phyloP scores from a whole-genome alignment of 2,888 invertebrate species.

The Clepsis dumicolana region DNA sequence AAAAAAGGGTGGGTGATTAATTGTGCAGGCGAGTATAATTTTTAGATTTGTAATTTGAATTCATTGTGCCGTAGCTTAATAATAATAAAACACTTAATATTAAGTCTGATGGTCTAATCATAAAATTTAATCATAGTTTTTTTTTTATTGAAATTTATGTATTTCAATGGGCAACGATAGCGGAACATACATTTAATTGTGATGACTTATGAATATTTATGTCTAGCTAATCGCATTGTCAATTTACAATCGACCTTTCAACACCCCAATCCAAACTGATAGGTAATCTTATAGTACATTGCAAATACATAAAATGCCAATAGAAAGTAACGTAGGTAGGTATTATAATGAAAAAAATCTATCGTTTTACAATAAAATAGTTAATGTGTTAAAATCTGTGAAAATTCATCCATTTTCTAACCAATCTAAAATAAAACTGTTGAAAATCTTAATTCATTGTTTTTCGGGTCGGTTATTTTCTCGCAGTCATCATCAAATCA shows the following conservation, averaged over 20 bases:
- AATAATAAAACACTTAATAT: background rate
- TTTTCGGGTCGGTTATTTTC: background rate
- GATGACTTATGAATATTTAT: constrained; percentile 4
- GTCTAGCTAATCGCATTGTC: constrained; percentile 11
- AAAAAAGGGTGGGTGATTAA: no score
- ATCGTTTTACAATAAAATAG: background rate
- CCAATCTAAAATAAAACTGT: background rate
- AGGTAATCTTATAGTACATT: background rate
- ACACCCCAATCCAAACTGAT: background rate
- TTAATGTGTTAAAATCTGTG: background rate
- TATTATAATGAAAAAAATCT: background rate
- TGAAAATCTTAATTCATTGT: background rate
- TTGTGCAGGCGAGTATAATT: no score
- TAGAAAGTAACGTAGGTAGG: background rate
- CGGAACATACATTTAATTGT: constrained; percentile 3
- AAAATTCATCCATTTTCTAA: background rate
- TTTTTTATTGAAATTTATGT: background rate
- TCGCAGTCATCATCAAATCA: constrained; percentile 7
- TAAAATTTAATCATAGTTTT: background rate
- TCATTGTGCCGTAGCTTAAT: background rate
- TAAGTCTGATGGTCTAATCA: constrained; percentile 1
- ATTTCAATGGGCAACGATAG: background rate
- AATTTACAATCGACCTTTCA: constrained; percentile 3
- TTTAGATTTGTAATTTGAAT: background rate
- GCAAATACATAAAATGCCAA: background rate